Conservation (phyloP, 2,113 vertebrate genomes). For the Haliaeetus leucogaster region DNA sequence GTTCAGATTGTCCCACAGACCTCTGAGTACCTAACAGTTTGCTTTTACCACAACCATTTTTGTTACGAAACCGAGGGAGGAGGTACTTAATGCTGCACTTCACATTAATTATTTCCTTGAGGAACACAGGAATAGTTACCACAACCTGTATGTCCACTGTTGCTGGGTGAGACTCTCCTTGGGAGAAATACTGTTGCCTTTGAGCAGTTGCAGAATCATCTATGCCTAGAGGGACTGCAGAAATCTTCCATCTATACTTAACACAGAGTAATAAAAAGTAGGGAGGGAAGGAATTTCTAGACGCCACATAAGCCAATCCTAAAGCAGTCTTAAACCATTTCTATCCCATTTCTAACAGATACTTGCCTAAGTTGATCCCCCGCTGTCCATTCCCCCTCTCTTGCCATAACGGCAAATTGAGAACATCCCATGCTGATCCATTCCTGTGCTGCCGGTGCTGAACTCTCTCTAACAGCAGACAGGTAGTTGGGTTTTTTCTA, state of each 20-base stretch:
- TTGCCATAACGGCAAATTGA: too few species aligned
- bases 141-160: background rate
- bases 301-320: background rate
- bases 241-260: background rate
- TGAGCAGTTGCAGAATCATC: background rate
- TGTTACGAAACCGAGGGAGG: background rate
- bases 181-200: background rate
- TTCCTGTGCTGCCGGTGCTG: background rate
- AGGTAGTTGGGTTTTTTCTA: fast-evolving
- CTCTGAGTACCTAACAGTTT: background rate
- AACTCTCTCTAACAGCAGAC: background rate
- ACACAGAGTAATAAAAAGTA: background rate
- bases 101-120: background rate
- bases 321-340: background rate
- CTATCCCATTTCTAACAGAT: background rate
- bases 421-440: fast-evolving
- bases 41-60: background rate
- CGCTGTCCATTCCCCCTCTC: background rate
- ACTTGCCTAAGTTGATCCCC: background rate
- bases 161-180: background rate
- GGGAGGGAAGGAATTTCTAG: background rate
- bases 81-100: background rate
- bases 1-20: background rate
- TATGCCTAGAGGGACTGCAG: background rate
- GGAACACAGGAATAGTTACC: background rate